Base-by-base conservation (phyloP, 23 tunicate species). In the Diplosoma virens region DNA sequence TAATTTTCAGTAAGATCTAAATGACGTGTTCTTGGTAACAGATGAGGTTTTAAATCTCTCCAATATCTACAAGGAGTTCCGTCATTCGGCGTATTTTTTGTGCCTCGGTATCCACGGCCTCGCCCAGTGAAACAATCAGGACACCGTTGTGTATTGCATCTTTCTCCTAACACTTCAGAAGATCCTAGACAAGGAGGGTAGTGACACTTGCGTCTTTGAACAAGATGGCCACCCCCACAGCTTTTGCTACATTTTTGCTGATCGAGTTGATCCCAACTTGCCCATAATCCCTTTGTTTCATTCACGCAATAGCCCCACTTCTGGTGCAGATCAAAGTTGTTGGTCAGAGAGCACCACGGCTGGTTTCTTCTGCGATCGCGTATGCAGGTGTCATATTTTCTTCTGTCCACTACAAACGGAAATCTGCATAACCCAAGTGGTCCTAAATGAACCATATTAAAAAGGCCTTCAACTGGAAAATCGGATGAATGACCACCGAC, bases 221-320 rank as follows among this genome's bases (percentile, higher is more conserved):
- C 46, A 5, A 77, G 7, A 22, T 26, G 20, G 0, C 95, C 95
- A 1, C 78, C 67, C 9, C 88, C 95, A 31, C 95, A 89, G 47
- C 33, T 72, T 27, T 27, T 47, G 25, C 66, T 47, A 55, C 87
- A 84, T 4, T 30, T 7, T 18, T 48, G 23, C 14, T 72, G 9
- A 28, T 72, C 61, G 35, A 16, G 31, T 21, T 33, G 1, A 1
- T 56, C 26, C 89, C 89, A 84, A 25, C 84, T 45, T 0, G 82
- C 26, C 95, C 95, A 89, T 11, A 69, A 26, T 7, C 84, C 88
- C 27, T 54, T 32, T 20, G 58, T 75, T 47, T 60, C 68, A 25
- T 71, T 61, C 23, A 63, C 25, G 37, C 96, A 89, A 54, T 77
- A 77, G n/a, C 88, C 96, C 96, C 96, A 89, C 54, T 83, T 82